These are phyloP conservation scores for Bruchidius siliquastri DNA, from an alignment of 2,888 invertebrate species.

Conservation along the genomic window DNA sequence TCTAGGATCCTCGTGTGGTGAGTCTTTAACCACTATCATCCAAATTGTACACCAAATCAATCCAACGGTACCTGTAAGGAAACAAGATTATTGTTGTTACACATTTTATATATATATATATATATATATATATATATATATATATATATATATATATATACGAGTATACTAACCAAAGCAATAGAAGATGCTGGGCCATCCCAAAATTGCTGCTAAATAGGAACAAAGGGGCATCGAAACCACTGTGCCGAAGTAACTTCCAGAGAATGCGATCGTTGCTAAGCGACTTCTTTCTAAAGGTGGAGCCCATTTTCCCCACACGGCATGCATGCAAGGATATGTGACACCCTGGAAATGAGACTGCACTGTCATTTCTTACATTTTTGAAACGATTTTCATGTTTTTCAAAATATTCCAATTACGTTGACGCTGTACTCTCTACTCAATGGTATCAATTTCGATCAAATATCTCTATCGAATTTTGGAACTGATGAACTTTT, in stretches of 20 bases:
- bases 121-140: no score
- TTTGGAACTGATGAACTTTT: no score
- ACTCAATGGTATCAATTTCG: no score
- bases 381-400: no score
- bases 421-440: no score
- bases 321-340: slow-evolving; percentile 75
- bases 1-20: slow-evolving; percentile 68
- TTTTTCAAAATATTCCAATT: no score
- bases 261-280: slow-evolving; percentile 79
- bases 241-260: slow-evolving; percentile 81
- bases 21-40: slow-evolving; percentile 66
- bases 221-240: slow-evolving; percentile 77
- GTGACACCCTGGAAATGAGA: slow-evolving; percentile 60
- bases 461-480: no score
- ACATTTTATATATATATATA: no score
- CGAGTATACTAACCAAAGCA: slow-evolving; percentile 50
- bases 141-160: no score
- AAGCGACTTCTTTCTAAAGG: slow-evolving; percentile 71
- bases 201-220: slow-evolving; percentile 63
- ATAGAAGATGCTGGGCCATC: slow-evolving; percentile 81
- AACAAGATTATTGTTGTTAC: background rate
- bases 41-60: slow-evolving; percentile 68
- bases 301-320: slow-evolving; percentile 83
- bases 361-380: background rate
- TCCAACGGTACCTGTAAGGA: slow-evolving; percentile 55